phyloP scores from a whole-genome alignment of 2,888 invertebrate genomes.

The Hartigia nigra region DNA sequence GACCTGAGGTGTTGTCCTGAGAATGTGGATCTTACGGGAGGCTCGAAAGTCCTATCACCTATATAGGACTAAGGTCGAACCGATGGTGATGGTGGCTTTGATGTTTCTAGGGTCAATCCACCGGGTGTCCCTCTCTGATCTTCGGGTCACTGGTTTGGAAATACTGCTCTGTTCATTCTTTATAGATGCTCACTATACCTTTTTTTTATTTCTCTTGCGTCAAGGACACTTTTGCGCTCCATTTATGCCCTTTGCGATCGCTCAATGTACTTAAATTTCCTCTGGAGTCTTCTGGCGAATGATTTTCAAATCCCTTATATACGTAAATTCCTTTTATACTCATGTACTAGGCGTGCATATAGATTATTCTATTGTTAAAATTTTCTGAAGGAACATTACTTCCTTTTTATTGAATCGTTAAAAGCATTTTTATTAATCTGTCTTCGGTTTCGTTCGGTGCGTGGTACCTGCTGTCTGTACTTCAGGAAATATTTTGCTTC shows the following conservation, averaged over 20 bases:
- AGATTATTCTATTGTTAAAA: background rate
- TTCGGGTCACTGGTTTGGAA: constrained; percentile 46
- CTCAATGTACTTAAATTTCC: background rate
- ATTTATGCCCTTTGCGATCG: constrained; percentile 29
- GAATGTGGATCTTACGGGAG: background rate
- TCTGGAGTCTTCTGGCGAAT: background rate
- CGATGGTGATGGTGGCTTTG: constrained; percentile 28
- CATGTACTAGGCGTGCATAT: background rate
- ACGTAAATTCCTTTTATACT: rapidly evolving
- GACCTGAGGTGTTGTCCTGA: background rate
- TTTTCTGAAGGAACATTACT: background rate
- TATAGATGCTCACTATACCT: background rate
- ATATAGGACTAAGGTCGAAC: background rate
- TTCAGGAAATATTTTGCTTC: background rate
- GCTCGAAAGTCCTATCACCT: background rate
- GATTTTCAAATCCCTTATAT: background rate
- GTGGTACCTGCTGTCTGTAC: too few relatives aligned
- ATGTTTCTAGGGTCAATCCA: constrained; percentile 37
- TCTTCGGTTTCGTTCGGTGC: background rate
- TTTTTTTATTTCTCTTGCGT: background rate
- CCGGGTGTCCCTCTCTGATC: constrained; percentile 31
- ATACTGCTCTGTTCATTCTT: constrained; percentile 17
- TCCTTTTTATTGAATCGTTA: background rate
- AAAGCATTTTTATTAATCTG: background rate
- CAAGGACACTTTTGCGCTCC: constrained; percentile 27